Base-by-base conservation (phyloP, 2,113 vertebrate genomes). In the Platycercus adscitus region DNA sequence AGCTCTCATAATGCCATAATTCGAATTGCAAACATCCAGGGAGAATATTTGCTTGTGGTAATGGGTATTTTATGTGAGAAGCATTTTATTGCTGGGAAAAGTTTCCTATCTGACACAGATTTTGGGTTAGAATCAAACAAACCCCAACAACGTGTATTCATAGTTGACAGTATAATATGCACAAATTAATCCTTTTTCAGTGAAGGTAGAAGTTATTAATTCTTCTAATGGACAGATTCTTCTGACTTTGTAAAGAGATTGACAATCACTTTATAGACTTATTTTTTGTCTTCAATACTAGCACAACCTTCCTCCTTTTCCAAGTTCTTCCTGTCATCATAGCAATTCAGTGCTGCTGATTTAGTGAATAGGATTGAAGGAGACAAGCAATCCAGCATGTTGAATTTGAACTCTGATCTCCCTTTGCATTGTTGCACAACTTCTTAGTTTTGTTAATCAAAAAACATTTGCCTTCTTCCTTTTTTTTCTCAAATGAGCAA, bases 251-350 rank as follows among this genome's bases (percentile, higher is more conserved):
- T 76, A 93, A 96, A 75, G 72, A 69, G 39, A 92, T 83, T 68
- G 88, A 90, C 46, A 84, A 91, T 80, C 14, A 91, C 81, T 91
- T 69, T 58, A 47, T 25, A 82, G 70, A 87, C 88, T 78, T 89
- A 89, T 91, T 93, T 97, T 92, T 94, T 94, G n/a, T 85, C 58
- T 95, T 95, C 47, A 92, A 41, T 97, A 63, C 76, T 61, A 91
- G 56, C 33, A 86, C 49, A 95, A 65, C 80, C 53, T 91, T 94
- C 49, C 56, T 96, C 64, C 49, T 58, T 41, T 91, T 92, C 88
- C 91, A 96, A 96, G 91, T 95, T 96, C 86, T 96, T 96, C 41
- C 86, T 95, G 96, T 96, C 96, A 93, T 96, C 95, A 89, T 72
- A 81, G 86, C 63, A 93, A 81, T 94, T 92, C 77, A 72, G 68